Base-by-base conservation (phyloP, 2,797 vertebrate species). In the Neoniphon sammara region DNA sequence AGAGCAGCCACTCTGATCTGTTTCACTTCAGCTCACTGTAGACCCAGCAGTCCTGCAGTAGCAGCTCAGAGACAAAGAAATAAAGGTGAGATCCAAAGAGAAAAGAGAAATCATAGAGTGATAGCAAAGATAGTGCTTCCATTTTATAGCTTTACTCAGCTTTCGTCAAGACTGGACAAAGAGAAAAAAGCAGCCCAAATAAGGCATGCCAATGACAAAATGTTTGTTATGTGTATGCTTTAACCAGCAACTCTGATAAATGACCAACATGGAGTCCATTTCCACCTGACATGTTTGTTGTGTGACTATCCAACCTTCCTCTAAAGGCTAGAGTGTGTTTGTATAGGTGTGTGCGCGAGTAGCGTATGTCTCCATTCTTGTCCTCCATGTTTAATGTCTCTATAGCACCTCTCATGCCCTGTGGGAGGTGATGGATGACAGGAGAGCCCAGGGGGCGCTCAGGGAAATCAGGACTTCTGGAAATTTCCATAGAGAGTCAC, bases 401-500 rank as follows among this genome's bases (percentile, higher is more conserved):
- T 8, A 44, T 20, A 53, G 2, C 50, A 52, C 34, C 12, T 56
- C 63, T 59, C 2, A 44, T 21, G 46, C 61, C 14, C 18, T 50
- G 55, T 14, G 34, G 55, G 54, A 72, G 36, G 44, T 60, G 77
- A 85, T 80, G 55, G 36, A 82, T 86, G 59, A 66, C 49, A 27
- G 50, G 44, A 30, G 59, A 61, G 20, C 1, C 10, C 23, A 31
- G 36, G 20, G 20, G 49, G 39, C 30, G 67, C 21, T 30, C 18
- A 62, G 50, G 70, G 58, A 73, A 74, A 78, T 44, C 39, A 12
- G 1, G 36, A 52, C 18, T 23, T 75, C 2, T 63, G 57, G 70
- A 75, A 61, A 80, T 78, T 73, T 87, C 72, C 75, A 85, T 61
- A 72, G 46, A 73, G 52, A 73, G 52, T 66, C 18, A 12, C 23